Conservation (phyloP, 2,113 vertebrate species). For the Hypanus sabinus region DNA sequence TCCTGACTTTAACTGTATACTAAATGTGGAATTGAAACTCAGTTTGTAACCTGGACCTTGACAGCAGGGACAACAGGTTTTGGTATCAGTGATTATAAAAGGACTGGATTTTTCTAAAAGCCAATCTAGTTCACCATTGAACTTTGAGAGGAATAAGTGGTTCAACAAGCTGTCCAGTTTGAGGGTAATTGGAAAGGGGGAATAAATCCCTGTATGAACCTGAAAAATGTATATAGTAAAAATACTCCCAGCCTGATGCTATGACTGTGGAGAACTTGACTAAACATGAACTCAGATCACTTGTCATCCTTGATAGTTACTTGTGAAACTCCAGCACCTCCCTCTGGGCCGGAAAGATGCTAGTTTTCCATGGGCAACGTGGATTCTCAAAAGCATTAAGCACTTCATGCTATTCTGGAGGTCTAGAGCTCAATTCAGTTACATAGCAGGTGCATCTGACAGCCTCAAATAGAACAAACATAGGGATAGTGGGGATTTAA, state of each 20-base stretch:
- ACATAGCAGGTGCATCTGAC: constrained; percentile 64
- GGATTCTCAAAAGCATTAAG: background rate
- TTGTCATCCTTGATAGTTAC: background rate
- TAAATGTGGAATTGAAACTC: too few relatives aligned
- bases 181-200: too few relatives aligned
- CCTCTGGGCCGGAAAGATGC: background rate
- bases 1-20: too few relatives aligned
- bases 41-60: too few relatives aligned
- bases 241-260: background rate
- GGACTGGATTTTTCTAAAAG: too few relatives aligned
- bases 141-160: too few relatives aligned
- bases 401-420: constrained; percentile 58
- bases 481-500: constrained; percentile 64
- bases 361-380: background rate
- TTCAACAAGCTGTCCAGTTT: too few relatives aligned
- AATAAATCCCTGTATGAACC: too few relatives aligned
- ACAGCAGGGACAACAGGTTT: too few relatives aligned
- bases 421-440: constrained; percentile 54
- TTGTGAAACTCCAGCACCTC: background rate
- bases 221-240: too few relatives aligned
- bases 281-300: background rate
- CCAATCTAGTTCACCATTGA: too few relatives aligned
- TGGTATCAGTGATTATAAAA: too few relatives aligned
- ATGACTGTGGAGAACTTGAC: background rate
- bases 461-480: constrained; percentile 62